Evolutionary conservation across 2,113 vertebrate species (phyloP).

Genomic region (Rhea pennata): DNA sequence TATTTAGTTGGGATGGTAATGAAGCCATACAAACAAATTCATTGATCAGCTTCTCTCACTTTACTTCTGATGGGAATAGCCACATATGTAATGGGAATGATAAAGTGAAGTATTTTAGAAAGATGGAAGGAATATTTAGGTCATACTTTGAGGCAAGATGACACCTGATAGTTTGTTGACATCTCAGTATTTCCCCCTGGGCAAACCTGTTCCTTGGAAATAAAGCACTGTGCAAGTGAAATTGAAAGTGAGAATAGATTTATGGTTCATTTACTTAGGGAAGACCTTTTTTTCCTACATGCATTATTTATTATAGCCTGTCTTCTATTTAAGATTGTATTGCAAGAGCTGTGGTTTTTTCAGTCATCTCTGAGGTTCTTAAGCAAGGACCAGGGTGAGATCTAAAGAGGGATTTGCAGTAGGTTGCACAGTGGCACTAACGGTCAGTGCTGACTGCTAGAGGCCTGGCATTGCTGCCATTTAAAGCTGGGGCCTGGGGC

Average conservation of each 20-base stretch:
- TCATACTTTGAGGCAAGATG: neutral
- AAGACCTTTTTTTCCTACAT: neutral
- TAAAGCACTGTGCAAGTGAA: neutral
- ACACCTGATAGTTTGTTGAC: neutral
- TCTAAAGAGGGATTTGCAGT: neutral
- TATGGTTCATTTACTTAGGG: neutral
- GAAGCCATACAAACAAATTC: neutral
- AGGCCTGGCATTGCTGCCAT: neutral
- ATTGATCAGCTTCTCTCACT: neutral
- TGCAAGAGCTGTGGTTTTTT: neutral
- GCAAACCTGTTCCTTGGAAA: neutral
- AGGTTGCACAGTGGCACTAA: accelerated
- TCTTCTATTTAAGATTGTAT: neutral
- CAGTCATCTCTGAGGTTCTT: neutral
- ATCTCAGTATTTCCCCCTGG: neutral
- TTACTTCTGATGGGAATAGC: neutral
- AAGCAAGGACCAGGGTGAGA: neutral
- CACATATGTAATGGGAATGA: neutral
- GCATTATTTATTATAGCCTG: neutral
- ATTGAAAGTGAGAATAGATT: neutral
- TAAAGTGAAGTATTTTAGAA: neutral
- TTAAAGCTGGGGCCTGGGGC: neutral
- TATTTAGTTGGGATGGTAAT: neutral
- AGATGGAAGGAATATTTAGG: neutral
- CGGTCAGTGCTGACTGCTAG: accelerated